phyloP scores from a whole-genome alignment of 2,113 vertebrate species.

The Toxostoma redivivum region DNA sequence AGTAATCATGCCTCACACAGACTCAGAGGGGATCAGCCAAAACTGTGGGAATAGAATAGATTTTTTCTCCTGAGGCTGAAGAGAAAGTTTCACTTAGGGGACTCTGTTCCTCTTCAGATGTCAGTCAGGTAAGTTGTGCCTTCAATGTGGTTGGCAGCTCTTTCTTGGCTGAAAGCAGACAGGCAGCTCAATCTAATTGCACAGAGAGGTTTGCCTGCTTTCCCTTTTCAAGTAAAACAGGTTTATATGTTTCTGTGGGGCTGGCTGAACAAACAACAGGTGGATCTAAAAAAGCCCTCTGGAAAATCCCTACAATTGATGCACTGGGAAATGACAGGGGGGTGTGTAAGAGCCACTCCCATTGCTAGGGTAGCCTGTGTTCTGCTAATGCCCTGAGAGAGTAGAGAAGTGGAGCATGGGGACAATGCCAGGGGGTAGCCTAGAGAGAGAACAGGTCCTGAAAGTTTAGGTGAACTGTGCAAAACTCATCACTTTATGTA shows the following conservation, averaged over 20 bases:
- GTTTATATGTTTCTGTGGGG: conserved; percentile 10
- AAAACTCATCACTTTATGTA: not conserved
- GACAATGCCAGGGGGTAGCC: not conserved
- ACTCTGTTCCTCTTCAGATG: not conserved
- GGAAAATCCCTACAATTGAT: conserved; percentile 9
- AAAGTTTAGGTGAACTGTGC: not conserved
- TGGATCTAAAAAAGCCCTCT: conserved; percentile 36
- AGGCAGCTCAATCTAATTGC: not conserved
- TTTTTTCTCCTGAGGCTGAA: not conserved
- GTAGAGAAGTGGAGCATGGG: not conserved
- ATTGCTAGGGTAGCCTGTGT: not conserved
- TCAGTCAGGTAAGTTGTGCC: conserved; percentile 11
- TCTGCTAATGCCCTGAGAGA: not conserved
- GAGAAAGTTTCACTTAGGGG: not conserved
- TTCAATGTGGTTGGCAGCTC: not conserved
- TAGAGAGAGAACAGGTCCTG: not conserved
- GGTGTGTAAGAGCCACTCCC: not conserved
- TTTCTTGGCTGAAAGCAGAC: not conserved
- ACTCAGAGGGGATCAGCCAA: not conserved
- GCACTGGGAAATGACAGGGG: not conserved
- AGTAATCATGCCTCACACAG: not conserved
- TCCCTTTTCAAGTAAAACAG: conserved; percentile 35
- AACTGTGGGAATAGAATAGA: not conserved
- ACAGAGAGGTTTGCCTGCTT: not conserved
- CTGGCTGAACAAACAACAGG: conserved; percentile 31